Base-by-base conservation (phyloP, 2,888 invertebrate species). In the Chalcosyrphus nemorum region DNA sequence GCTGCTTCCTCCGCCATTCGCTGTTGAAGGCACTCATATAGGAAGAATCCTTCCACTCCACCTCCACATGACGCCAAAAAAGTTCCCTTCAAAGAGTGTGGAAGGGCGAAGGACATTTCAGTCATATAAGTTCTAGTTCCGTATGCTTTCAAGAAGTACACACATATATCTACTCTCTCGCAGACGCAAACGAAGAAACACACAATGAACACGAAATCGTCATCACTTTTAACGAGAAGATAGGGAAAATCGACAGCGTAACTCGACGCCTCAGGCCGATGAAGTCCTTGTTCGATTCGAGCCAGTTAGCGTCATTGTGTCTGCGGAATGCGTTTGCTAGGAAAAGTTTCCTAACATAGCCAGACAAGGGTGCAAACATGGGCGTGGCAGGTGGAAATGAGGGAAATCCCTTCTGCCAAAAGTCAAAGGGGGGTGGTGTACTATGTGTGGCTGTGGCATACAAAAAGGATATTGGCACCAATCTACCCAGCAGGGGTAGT, bases 401-500 rank as follows among this genome's bases (percentile, higher is more conserved):
- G 21, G 45, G 41, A 32, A 35, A 32, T 21, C n/a, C 13, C 21
- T n/a, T 21, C 21, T 71, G 52, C 71, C 77, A 77, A 78, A 74
- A 72, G 41, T 78, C 41, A 13, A 61, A 47, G 59, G 71, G 77
- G 70, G 59, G 71, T 70, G 70, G 35, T 54, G 71, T 9, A 45
- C 15, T 47, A 29, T 70, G 41, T 24, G 19, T 29, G 3, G 1
- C 24, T 52, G 59, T 54, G 70, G 29, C 57, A 65, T 52, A 45
- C 29, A 54, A 54, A 45, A 61, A 68, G 78, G 47, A 41, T 70
- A 78, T 78, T 84, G 72, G 78, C 78, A 84, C 66, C 56, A 63
- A 78, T 74, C 32, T 57, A 38, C 78, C 35, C 74, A 57, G 72
- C 74, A 41, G 65, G 78, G 61, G 65, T 45, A 54, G 1, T 11